Percentiles rank a stretch among this genome's conserved stretches.
Evolutionary conservation across 1,140 invertebrate genomes (phyloP).

Genomic region (Muscidifurax raptorellus): DNA sequence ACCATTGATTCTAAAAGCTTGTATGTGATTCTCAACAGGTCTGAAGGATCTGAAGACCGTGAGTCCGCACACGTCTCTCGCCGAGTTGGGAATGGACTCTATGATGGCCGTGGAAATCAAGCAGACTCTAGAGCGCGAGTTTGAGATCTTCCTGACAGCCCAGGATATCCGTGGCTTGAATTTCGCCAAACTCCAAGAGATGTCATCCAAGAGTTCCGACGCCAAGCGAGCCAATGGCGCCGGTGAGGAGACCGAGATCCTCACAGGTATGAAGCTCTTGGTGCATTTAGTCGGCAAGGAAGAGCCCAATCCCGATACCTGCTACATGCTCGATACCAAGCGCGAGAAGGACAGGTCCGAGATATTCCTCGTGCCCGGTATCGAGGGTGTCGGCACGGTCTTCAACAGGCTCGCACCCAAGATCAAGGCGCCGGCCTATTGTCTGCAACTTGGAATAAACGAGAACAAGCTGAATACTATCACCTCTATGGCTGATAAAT

Average conservation of each 20-base stretch:
- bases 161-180: slow-evolving; percentile 82
- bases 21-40: slow-evolving; percentile 56
- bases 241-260: not conserved
- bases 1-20: not conserved
- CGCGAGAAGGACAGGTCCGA: slow-evolving; percentile 60
- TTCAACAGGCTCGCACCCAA: slow-evolving; percentile 74
- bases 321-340: slow-evolving; percentile 65
- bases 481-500: slow-evolving; percentile 64
- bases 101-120: slow-evolving; percentile 90
- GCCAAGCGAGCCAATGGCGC: slow-evolving; percentile 24
- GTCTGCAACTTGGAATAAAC: slow-evolving; percentile 76
- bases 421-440: slow-evolving; percentile 77
- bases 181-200: slow-evolving; percentile 76
- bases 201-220: slow-evolving; percentile 61
- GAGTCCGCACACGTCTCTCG: slow-evolving; percentile 79
- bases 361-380: slow-evolving; percentile 82
- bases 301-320: slow-evolving; percentile 56
- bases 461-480: slow-evolving; percentile 48
- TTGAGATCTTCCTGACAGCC: slow-evolving; percentile 81
- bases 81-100: slow-evolving; percentile 88
- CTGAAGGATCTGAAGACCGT: slow-evolving; percentile 77
- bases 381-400: slow-evolving; percentile 79
- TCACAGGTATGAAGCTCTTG: slow-evolving; percentile 67
- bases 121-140: slow-evolving; percentile 85
- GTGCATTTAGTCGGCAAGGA: slow-evolving; percentile 63